Evolutionary conservation across 92 coral and sea anemone genomes (phyloP), one percentile per base, ranked within the genome.

Genomic region (Anthopleura xanthogrammica): DNA sequence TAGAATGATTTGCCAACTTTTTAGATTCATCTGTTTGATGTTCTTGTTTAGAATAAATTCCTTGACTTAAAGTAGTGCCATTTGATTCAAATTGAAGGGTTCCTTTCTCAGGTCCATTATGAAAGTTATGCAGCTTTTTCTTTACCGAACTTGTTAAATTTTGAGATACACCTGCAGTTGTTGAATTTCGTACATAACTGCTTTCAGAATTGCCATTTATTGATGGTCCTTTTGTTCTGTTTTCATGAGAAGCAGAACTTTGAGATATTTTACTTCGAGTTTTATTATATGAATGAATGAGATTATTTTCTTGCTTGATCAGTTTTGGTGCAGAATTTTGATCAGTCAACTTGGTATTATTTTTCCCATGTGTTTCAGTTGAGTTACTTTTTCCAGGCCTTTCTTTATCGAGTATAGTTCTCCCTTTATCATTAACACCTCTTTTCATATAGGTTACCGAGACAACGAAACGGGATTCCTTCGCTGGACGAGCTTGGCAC

Each of bases 381-480:
- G 22, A 46, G 39, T 8, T 76, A 39, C 40, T 12, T 55, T 58
- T 58, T 8, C 41, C 58, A 3, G 8, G 84, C 41, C 17, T 16
- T 16, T 16, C 39, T 46, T 66, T 84, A 77, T 84, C 82, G 9
- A 84, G 66, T 43, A 84, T 40, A 4, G 82, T 72, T 39, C 77
- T 77, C 75, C 46, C 22, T 75, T 48, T 42, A 20, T 52, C 60
- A 36, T 24, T 16, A 43, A 72, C 12, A 55, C 82, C 76, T 40
- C 86, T 56, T 86, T 82, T 88, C n/a, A 95, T 85, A 79, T 90
- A 86, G 41, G 94, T 88, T 52, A 94, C 94, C 17, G 95, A 87
- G 7, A 91, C 94, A 14, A 82, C 80, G 72, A 92, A 88, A 55
- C 92, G 92, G 17, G 97, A 94, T 48, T 91, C 89, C 23, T 84